These are phyloP conservation scores for Pomacea canaliculata DNA, from an alignment of 2,888 invertebrate genomes.

Conservation along the genomic window DNA sequence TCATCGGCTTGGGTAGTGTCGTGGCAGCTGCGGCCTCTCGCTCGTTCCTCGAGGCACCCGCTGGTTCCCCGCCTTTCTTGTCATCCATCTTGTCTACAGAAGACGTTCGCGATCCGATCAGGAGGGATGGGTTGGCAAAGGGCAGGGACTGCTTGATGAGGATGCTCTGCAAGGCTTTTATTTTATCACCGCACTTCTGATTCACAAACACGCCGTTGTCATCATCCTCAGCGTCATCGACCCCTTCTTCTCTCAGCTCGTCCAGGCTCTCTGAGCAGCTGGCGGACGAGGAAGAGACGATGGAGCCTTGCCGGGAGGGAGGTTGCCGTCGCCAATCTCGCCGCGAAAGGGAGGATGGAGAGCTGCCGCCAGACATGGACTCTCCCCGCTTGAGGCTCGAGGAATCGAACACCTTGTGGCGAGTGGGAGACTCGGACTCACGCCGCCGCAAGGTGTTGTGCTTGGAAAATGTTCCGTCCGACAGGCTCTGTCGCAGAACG, in stretches of 20 bases:
- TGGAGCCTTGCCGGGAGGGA: background rate
- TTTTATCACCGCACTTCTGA: slow-evolving; percentile 31
- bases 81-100: too few relatives aligned
- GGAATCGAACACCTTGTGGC: slow-evolving; percentile 29
- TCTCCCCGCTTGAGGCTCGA: slow-evolving; percentile 19
- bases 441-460: slow-evolving; percentile 11
- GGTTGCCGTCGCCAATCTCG: background rate
- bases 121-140: slow-evolving; percentile 30
- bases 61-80: too few relatives aligned
- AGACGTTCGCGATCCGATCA: slow-evolving; percentile 4
- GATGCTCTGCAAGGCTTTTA: slow-evolving; percentile 37
- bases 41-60: background rate
- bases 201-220: background rate
- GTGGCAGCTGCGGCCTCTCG: background rate
- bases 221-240: background rate
- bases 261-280: background rate
- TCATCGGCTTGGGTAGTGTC: background rate
- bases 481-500: slow-evolving; percentile 31
- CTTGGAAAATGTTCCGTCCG: slow-evolving; percentile 26
- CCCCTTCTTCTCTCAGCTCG: slow-evolving; percentile 6
- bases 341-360: too few relatives aligned
- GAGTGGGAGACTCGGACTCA: slow-evolving; percentile 15
- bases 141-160: slow-evolving; percentile 40
- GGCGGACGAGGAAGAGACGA: background rate
- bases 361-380: background rate